Conservation (phyloP, 1,140 invertebrate genomes). For the Drosophila leontia region DNA sequence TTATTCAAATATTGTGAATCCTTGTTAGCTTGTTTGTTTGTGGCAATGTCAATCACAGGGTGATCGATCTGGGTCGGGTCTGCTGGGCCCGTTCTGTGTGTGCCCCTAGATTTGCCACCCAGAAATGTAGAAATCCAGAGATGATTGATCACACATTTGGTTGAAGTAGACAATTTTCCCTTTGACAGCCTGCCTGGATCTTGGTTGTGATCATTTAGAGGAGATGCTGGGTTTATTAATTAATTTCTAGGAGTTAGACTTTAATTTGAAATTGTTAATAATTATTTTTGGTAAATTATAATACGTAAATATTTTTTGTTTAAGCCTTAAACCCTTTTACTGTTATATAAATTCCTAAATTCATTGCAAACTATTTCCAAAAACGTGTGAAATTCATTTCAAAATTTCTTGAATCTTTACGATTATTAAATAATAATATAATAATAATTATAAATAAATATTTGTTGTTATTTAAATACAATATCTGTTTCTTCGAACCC, state of each 20-base stretch:
- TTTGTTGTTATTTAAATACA: no score
- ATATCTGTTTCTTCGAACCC: neutral
- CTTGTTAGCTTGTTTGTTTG: slow-evolving; percentile 57
- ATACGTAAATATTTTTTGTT: neutral
- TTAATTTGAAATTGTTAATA: neutral
- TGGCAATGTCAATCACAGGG: slow-evolving; percentile 47
- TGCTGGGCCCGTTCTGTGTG: neutral
- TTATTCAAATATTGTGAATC: slow-evolving; percentile 61
- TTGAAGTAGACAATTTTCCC: slow-evolving; percentile 19
- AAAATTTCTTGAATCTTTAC: no score
- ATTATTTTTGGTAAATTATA: no score
- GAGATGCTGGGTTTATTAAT: neutral
- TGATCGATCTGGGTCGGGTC: slow-evolving; percentile 53
- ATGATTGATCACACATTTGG: slow-evolving; percentile 55
- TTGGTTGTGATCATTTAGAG: neutral
- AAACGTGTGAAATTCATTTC: no score
- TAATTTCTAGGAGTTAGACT: neutral
- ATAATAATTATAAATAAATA: no score
- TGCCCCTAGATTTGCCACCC: slow-evolving; percentile 32
- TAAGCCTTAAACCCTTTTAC: no score
- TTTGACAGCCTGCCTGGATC: slow-evolving; percentile 26
- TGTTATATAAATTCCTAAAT: no score
- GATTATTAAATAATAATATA: no score
- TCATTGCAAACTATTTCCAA: no score
- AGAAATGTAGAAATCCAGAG: slow-evolving; percentile 13